A percentile compares a stretch with the other conserved stretches of the same genome.
Evolutionary conservation across 2,888 invertebrate species (phyloP).

Genomic region (Acanthosepion lycidas): DNA sequence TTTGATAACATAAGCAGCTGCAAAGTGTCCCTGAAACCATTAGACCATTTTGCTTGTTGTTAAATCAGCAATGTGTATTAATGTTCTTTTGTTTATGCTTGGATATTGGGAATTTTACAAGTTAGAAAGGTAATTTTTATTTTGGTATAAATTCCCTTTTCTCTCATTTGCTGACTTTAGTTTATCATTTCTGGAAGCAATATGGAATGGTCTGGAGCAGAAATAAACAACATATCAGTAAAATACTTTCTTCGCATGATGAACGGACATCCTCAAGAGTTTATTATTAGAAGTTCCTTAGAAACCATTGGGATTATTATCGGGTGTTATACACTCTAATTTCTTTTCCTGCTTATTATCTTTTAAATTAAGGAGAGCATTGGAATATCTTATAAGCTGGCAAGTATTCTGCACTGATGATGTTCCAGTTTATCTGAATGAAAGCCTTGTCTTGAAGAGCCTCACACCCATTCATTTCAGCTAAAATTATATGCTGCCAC

Average conservation of each 20-base stretch:
- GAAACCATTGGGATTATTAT: neutral
- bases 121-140: too few relatives aligned
- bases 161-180: too few relatives aligned
- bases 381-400: neutral
- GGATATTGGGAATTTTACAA: too few relatives aligned
- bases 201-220: neutral
- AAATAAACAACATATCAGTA: neutral
- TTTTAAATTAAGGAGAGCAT: conserved; percentile 2
- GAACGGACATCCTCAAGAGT: neutral
- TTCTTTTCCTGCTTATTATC: neutral
- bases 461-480: neutral
- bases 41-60: too few relatives aligned
- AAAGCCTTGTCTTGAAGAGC: neutral
- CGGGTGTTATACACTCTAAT: neutral
- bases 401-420: neutral
- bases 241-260: neutral
- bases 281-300: neutral
- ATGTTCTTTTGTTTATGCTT: too few relatives aligned
- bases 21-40: too few relatives aligned
- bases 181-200: neutral
- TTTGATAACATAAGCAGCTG: too few relatives aligned
- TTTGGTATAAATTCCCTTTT: too few relatives aligned
- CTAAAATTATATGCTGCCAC: neutral
- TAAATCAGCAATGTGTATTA: too few relatives aligned
- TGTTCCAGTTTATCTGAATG: neutral